Evolutionary conservation across 2,888 invertebrate species (phyloP), one percentile per base, ranked within the genome.

Genomic region (Vesta saturnalis): DNA sequence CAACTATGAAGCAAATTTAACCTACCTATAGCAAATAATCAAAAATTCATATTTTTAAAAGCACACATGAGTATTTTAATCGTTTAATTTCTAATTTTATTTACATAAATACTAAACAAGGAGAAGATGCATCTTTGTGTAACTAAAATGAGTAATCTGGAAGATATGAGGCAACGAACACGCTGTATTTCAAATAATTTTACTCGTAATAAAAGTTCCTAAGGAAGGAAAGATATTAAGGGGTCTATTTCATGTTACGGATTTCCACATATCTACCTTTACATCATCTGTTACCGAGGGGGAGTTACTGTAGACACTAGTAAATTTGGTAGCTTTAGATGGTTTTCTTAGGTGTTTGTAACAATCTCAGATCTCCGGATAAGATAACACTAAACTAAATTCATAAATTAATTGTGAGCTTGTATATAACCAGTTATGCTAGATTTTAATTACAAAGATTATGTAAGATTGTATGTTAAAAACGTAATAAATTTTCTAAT

Each of bases 171-270:
- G 8, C 8, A 39, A 39, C 39, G 8, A 39, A 12, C 12, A n/a
- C 39, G 39, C 39, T 3, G 39, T 39, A 39, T 8, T 39, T 8
- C 39, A 8, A 39, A 52, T 19, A 52, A 21, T 19, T 52, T 19
- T 21, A 21, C 6, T 52, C n/a, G n/a, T 43, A 43, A 52, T 52
- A 52, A 52, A 52, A 52, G 19, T 19, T 52, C 21, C 12, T 52
- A 5, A 19, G 52, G 52, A 52, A 52, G 52, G 52, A 52, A 52
- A 52, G 47, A 47, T 47, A 52, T 52, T 52, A 52, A 52, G 8
- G n/a, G 21, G 18, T 52, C 19, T 18, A 52, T 52, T 52, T 21
- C 21, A 52, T 4, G 52, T 19, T 18, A 52, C 16, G 21, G 19
- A 18, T 52, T 52, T 18, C 21, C 19, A 16, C 21, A 52, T 21